Percentiles rank a stretch among this genome's conserved stretches.
Evolutionary conservation across 2,888 invertebrate species (phyloP).

Genomic region (Pardosa pseudoannulata): DNA sequence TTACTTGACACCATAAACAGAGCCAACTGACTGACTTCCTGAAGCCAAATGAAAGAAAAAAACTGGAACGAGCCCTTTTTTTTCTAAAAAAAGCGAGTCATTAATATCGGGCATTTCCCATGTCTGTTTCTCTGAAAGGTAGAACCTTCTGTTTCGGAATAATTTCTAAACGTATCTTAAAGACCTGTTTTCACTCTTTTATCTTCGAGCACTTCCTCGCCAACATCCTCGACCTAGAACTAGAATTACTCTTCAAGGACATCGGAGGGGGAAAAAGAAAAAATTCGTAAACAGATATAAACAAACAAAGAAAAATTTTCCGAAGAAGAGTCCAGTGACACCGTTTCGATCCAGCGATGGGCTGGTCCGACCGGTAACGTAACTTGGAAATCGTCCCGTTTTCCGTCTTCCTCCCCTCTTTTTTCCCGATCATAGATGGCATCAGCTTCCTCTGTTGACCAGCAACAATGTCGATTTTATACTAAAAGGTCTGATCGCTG

Average conservation of each 20-base stretch:
- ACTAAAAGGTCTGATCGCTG: no score
- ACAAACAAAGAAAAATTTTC: background rate
- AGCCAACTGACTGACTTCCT: no score
- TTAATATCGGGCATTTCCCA: no score
- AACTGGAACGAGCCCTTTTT: no score
- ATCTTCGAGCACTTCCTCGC: background rate
- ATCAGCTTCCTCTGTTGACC: no score
- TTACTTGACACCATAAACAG: no score
- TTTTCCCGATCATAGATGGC: no score
- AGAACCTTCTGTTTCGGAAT: no score
- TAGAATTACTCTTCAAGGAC: slow-evolving; percentile 7
- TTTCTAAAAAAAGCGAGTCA: no score
- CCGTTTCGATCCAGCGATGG: background rate
- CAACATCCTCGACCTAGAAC: slow-evolving; percentile 16
- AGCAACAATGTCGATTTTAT: no score
- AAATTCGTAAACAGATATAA: background rate
- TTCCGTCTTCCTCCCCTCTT: background rate
- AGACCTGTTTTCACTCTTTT: slow-evolving; percentile 19
- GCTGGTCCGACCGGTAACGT: background rate
- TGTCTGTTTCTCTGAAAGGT: no score
- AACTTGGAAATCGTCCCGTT: background rate
- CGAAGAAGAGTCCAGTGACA: background rate
- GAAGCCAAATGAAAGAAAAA: no score
- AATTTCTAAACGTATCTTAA: background rate
- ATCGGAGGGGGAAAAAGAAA: background rate